A percentile compares a stretch with the other conserved stretches of the same genome.
Evolutionary conservation across 2,888 invertebrate genomes (phyloP).

Genomic region (Gerris lacustris): DNA sequence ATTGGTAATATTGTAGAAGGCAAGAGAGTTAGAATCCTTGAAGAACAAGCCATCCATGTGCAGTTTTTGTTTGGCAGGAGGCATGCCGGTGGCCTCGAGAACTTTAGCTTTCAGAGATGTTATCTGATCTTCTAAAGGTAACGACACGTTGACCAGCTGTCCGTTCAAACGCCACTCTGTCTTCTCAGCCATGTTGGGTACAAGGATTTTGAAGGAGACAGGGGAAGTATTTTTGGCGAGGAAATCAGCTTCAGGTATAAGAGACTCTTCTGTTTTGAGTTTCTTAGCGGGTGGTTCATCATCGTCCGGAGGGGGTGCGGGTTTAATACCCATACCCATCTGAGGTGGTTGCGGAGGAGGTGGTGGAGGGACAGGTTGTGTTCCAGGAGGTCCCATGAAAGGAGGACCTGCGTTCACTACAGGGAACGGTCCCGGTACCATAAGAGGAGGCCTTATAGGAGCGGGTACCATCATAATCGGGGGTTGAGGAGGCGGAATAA

Average conservation of each 20-base stretch:
- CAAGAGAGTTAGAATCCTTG: constrained; percentile 89
- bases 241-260: constrained; percentile 80
- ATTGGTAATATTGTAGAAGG: constrained; percentile 86
- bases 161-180: constrained; percentile 92
- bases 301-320: constrained; percentile 38
- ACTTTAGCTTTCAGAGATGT: constrained; percentile 77
- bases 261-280: constrained; percentile 77
- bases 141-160: constrained; percentile 63
- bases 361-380: constrained; percentile 33
- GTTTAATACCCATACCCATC: not conserved
- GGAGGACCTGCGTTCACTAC: constrained; percentile 25
- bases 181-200: constrained; percentile 77
- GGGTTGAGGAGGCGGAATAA: constrained; percentile 39
- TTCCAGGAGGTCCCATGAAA: constrained; percentile 28
- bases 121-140: constrained; percentile 68
- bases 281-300: constrained; percentile 83
- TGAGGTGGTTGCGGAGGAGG: constrained; percentile 37
- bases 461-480: constrained; percentile 52
- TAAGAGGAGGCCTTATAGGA: constrained; percentile 43
- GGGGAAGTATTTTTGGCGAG: constrained; percentile 56
- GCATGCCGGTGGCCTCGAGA: constrained; percentile 78
- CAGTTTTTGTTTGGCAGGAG: constrained; percentile 92
- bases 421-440: constrained; percentile 36
- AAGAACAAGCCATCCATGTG: constrained; percentile 94
- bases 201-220: constrained; percentile 66